phyloP scores from a whole-genome alignment of 53 echinoderm and acorn worm genomes.

The Hippasteria phrygiana region DNA sequence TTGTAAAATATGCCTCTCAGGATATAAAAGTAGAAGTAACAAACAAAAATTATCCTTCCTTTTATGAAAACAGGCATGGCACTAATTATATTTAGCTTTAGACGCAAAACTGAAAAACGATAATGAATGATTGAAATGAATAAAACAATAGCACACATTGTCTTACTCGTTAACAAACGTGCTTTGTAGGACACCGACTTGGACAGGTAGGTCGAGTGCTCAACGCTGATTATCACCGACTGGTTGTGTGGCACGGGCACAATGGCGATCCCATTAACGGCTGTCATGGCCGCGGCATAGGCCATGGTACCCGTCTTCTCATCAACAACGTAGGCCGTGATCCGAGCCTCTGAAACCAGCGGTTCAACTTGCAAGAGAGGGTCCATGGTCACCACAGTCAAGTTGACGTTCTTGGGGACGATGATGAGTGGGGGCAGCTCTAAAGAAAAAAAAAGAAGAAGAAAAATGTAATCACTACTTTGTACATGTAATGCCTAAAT shows the following conservation, averaged over 20 bases:
- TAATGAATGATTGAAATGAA: no score
- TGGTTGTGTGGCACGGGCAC: constrained; percentile 83
- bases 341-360: constrained; percentile 25
- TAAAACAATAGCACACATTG: no score
- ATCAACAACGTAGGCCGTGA: constrained; percentile 67
- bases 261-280: constrained; percentile 70
- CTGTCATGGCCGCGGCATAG: constrained; percentile 65
- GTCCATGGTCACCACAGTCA: constrained; percentile 74
- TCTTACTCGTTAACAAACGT: constrained; percentile 1
- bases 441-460: constrained; percentile 16
- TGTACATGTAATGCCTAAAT: not conserved
- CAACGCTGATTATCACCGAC: constrained; percentile 73
- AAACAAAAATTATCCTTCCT: no score
- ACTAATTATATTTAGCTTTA: no score
- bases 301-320: constrained; percentile 51
- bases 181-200: constrained; percentile 59
- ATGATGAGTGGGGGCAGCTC: constrained; percentile 68
- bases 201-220: not conserved
- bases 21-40: no score
- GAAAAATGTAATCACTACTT: not conserved
- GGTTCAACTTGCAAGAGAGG: not conserved
- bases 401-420: constrained; percentile 70
- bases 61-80: no score
- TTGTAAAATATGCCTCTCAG: no score
- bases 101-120: no score